Conservation (phyloP, 2,113 vertebrate genomes). For the Python bivittatus region DNA sequence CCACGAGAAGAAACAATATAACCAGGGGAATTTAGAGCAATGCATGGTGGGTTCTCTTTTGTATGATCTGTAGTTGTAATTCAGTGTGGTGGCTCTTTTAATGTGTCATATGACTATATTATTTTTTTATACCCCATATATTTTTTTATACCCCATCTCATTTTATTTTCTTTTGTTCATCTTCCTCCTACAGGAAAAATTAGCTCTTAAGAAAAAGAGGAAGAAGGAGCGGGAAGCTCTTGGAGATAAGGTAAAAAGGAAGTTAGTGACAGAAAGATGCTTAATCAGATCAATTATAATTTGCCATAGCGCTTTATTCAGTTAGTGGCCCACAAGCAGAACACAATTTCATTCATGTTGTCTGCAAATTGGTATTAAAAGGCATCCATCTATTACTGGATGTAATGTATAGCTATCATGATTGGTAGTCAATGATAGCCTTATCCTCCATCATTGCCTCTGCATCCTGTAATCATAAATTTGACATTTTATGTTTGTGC, state of each 20-base stretch:
- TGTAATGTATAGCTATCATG: neutral
- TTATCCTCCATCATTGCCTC: neutral
- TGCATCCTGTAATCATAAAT: neutral
- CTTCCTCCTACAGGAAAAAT: constrained; percentile 79
- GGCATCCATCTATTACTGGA: neutral
- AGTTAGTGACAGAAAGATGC: neutral
- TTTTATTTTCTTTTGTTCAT: neutral
- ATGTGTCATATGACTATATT: neutral
- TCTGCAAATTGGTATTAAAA: neutral
- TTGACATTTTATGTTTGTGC: neutral
- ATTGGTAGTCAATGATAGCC: neutral
- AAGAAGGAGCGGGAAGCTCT: constrained; percentile 90
- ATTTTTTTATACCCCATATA: neutral
- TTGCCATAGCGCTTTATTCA: neutral
- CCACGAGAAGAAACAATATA: neutral
- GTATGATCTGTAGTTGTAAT: neutral
- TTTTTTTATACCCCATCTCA: too few species aligned
- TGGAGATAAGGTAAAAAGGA: constrained; percentile 86
- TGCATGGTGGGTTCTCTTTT: neutral
- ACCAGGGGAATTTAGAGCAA: neutral
- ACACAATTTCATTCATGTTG: neutral
- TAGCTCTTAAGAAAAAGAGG: constrained; percentile 86
- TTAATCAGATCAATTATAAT: neutral
- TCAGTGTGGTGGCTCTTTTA: neutral
- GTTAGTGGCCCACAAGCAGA: neutral